These are phyloP conservation scores for Zhuqinia jingwanae DNA, from an alignment of 2,888 invertebrate genomes.

Conservation along the genomic window DNA sequence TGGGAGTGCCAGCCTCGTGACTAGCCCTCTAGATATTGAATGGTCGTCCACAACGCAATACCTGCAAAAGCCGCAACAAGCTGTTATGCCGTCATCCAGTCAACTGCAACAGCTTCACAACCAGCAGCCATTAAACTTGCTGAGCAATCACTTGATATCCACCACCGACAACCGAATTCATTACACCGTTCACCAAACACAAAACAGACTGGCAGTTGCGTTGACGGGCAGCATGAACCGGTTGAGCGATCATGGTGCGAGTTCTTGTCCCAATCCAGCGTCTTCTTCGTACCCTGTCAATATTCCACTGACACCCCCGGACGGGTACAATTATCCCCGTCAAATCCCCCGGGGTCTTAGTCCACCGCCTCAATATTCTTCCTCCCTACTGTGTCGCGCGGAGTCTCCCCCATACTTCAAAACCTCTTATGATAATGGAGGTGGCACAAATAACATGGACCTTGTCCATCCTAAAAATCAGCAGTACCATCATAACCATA, in stretches of 20 bases:
- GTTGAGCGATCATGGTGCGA: conserved; percentile 40
- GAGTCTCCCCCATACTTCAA: conserved; percentile 49
- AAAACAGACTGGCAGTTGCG: conserved; percentile 45
- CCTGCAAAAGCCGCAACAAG: conserved; percentile 23
- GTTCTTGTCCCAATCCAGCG: conserved; percentile 15
- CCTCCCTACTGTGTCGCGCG: conserved; percentile 4
- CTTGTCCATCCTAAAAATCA: not conserved
- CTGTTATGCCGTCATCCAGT: not conserved
- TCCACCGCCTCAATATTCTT: conserved; percentile 49
- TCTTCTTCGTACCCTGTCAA: conserved; percentile 45
- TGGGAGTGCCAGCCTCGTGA: conserved; percentile 23
- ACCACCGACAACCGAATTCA: conserved; percentile 39
- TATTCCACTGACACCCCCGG: conserved; percentile 54
- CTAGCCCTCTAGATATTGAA: conserved; percentile 51
- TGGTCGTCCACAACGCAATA: conserved; percentile 53
- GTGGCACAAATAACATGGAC: conserved; percentile 19
- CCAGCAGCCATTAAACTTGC: conserved; percentile 23
- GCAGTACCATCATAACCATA: too few relatives aligned
- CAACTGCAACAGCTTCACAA: conserved; percentile 22
- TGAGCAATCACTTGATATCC: conserved; percentile 14
- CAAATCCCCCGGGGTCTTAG: not conserved
- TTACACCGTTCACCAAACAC: conserved; percentile 54
- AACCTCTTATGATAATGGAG: conserved; percentile 33
- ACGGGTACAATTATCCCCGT: conserved; percentile 45
- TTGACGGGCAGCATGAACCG: conserved; percentile 53